Conservation (phyloP, 2,888 invertebrate species). For the Agonopterix arenella region DNA sequence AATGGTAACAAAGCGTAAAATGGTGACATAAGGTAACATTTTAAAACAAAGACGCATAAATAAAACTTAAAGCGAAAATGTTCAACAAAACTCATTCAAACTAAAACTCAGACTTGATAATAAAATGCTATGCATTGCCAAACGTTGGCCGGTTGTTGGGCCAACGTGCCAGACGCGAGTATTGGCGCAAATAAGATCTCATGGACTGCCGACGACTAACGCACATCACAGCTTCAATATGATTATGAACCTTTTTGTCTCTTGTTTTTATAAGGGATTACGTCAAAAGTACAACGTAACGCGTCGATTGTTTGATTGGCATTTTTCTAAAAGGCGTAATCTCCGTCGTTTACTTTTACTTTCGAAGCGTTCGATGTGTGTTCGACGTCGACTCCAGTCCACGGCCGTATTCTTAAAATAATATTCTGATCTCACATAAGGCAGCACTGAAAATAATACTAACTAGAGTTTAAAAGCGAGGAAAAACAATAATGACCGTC, state of each 20-base stretch:
- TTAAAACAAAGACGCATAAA: slow-evolving; percentile 46
- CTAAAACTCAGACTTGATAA: slow-evolving; percentile 49
- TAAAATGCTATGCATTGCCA: slow-evolving; percentile 50
- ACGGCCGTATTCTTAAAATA: slow-evolving; percentile 6
- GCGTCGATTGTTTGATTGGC: not conserved
- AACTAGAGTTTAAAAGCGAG: slow-evolving; percentile 22
- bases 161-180: slow-evolving; percentile 19
- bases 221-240: not conserved
- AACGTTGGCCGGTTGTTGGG: slow-evolving; percentile 41
- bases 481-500: slow-evolving; percentile 26
- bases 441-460: slow-evolving; percentile 31
- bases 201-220: slow-evolving; percentile 2
- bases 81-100: slow-evolving; percentile 43
- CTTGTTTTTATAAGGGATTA: slow-evolving; percentile 1
- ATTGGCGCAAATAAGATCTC: not conserved
- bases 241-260: not conserved
- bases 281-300: slow-evolving; percentile 4
- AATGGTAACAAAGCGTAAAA: slow-evolving; percentile 65
- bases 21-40: slow-evolving; percentile 47
- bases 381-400: slow-evolving; percentile 7
- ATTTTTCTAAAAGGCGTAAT: slow-evolving; percentile 4
- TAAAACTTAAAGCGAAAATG: slow-evolving; percentile 39
- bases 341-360: slow-evolving; percentile 12
- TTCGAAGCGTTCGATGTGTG: slow-evolving; percentile 13
- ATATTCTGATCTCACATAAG: slow-evolving; percentile 30